These are phyloP conservation scores for Paedocypris micromegethes DNA, from an alignment of 2,797 vertebrate species.

Conservation along the genomic window DNA sequence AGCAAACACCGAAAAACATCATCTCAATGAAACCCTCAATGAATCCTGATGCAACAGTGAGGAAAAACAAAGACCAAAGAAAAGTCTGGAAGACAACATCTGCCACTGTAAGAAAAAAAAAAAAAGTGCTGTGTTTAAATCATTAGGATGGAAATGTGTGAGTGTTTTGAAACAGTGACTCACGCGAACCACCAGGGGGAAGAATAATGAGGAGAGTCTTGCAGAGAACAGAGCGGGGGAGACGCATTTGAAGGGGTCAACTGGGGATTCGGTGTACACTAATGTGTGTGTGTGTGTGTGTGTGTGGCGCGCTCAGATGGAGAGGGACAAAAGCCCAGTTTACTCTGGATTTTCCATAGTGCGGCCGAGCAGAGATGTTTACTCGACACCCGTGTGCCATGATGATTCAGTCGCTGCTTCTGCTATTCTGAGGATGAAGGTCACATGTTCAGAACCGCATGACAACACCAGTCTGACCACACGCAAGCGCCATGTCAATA, in stretches of 20 bases:
- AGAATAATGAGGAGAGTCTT: conserved; percentile 21
- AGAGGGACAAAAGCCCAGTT: not conserved
- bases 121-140: conserved; percentile 6
- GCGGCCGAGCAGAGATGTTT: not conserved
- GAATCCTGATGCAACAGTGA: too few species aligned
- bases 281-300: not conserved
- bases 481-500: too few species aligned
- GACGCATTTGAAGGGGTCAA: conserved; percentile 27
- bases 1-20: too few species aligned
- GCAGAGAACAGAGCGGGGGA: conserved; percentile 14
- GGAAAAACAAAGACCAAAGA: too few species aligned
- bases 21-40: too few species aligned
- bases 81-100: too few species aligned
- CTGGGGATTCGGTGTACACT: conserved; percentile 18
- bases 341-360: conserved; percentile 21
- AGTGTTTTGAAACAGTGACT: conserved; percentile 28
- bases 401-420: conserved; percentile 6
- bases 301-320: not conserved
- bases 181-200: conserved; percentile 34
- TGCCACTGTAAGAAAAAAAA: too few species aligned
- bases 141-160: conserved; percentile 25
- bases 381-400: conserved; percentile 10
- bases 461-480: not conserved
- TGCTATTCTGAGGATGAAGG: conserved; percentile 14
- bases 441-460: not conserved